Percentiles rank a stretch among this genome's conserved stretches.
Conservation (phyloP, 1,140 invertebrate species). For the Meteorus sp. region DNA sequence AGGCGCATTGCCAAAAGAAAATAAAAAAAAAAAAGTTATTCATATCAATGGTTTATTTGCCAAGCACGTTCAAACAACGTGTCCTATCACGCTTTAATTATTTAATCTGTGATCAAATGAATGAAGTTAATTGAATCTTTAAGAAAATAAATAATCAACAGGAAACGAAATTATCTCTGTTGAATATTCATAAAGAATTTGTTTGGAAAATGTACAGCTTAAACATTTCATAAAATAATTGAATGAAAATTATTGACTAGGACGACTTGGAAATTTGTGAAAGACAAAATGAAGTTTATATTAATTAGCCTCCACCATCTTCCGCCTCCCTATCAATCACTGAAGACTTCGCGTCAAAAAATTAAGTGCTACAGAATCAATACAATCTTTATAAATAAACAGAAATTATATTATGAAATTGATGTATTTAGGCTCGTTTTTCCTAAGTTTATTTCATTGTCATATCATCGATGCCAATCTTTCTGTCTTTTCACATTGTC, state of each 20-base stretch:
- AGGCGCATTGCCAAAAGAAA: not conserved
- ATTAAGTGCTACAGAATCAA: too few relatives aligned
- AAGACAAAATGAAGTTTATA: not conserved
- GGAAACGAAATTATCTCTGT: too few relatives aligned
- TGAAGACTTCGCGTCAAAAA: too few relatives aligned
- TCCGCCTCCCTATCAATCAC: not conserved
- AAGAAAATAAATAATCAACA: not conserved
- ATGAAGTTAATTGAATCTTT: not conserved
- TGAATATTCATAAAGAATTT: too few relatives aligned
- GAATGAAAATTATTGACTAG: slow-evolving; percentile 18
- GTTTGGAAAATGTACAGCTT: too few relatives aligned
- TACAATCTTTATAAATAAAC: too few relatives aligned
- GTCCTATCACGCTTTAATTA: not conserved
- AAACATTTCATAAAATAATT: too few relatives aligned
- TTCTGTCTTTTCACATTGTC: not conserved
- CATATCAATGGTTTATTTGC: not conserved
- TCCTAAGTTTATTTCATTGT: too few relatives aligned
- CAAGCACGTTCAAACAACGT: not conserved
- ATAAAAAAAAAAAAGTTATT: too few relatives aligned
- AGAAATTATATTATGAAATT: not conserved
- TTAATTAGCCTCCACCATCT: not conserved
- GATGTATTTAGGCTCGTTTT: too few relatives aligned
- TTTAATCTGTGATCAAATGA: not conserved
- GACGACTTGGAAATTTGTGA: not conserved
- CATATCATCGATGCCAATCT: not conserved